Conservation (phyloP, 1,140 invertebrate genomes). For the Diachasmimorpha longicaudata region DNA sequence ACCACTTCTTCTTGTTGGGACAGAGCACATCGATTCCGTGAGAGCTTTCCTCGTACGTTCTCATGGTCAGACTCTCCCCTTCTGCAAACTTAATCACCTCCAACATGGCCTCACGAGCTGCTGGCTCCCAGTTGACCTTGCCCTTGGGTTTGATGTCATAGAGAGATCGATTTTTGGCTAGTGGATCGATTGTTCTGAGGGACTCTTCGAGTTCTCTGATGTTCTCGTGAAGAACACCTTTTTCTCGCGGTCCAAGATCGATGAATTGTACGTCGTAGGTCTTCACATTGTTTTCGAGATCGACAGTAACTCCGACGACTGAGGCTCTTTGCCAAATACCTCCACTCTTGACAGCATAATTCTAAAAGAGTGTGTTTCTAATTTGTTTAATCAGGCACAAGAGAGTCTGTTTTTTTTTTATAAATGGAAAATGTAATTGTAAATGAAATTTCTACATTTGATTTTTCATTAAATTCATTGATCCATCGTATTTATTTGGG, state of each 20-base stretch:
- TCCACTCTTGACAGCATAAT: not conserved
- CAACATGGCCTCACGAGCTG: slow-evolving; percentile 13
- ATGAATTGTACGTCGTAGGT: slow-evolving; percentile 38
- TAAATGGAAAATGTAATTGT: no score
- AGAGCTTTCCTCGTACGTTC: not conserved
- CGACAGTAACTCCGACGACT: not conserved
- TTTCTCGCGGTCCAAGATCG: slow-evolving; percentile 43
- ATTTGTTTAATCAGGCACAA: no score
- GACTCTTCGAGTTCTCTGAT: slow-evolving; percentile 38
- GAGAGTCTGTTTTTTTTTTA: no score
- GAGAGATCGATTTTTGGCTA: slow-evolving; percentile 60
- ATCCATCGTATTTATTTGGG: no score
- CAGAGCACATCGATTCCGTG: not conserved
- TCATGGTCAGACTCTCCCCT: not conserved
- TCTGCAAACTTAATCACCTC: not conserved
- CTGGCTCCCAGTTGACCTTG: slow-evolving; percentile 52
- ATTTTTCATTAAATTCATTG: no score
- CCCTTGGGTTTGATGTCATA: slow-evolving; percentile 54
- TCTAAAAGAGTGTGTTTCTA: not conserved
- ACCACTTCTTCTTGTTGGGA: not conserved
- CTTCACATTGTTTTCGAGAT: not conserved
- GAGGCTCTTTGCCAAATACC: slow-evolving; percentile 45
- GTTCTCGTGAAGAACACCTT: slow-evolving; percentile 24
- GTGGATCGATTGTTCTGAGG: slow-evolving; percentile 40
- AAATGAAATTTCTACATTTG: no score